Base-by-base conservation (phyloP, 2,113 vertebrate species). In the Orycteropus afer region DNA sequence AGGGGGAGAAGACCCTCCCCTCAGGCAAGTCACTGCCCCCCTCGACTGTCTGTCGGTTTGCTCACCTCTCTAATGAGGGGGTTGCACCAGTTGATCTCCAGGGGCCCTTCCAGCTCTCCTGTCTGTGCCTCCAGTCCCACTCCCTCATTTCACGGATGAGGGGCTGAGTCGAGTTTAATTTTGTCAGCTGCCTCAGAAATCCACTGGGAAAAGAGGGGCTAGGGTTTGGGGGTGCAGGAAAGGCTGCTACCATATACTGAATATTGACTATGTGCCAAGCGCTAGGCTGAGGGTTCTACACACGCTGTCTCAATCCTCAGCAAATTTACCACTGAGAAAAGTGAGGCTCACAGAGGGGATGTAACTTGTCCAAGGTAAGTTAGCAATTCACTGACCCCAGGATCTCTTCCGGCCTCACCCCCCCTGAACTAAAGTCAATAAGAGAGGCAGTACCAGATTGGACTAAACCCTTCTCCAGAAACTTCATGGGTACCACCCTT, bases 131-230 rank as follows among this genome's bases (percentile, higher is more conserved):
- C 67, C 67, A 12, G n/a, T 55, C 94, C 96, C 90, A 95, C 88
- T 78, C 86, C 67, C 95, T 97, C 94, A 97, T 97, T 97, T 97
- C 96, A 97, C 27, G 96, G 90, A 91, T 97, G 96, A 97, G 78
- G 82, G 74, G 22, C 89, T 81, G 73, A 93, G 96, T 97, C 90
- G 17, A 59, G 86, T 95, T 95, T 95, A 93, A 97, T 97, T 97
- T 95, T 97, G 96, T 97, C 97, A 96, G 91, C 97, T 97, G 96
- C 92, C 77, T 97, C 90, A 93, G 94, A 96, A 95, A 95, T 86
- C 96, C 86, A 73, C 2, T 86, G 94, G 96, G 96, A 89, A 63
- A 84, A n/a, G 32, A 10, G 53, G 71, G 45, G 59, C 51, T 91
- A 90, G 40, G 37, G 90, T 40, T 51, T 40, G 42, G 45, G 71